phyloP scores from a whole-genome alignment of 1,140 invertebrate genomes.

The Drosophila ficusphila region DNA sequence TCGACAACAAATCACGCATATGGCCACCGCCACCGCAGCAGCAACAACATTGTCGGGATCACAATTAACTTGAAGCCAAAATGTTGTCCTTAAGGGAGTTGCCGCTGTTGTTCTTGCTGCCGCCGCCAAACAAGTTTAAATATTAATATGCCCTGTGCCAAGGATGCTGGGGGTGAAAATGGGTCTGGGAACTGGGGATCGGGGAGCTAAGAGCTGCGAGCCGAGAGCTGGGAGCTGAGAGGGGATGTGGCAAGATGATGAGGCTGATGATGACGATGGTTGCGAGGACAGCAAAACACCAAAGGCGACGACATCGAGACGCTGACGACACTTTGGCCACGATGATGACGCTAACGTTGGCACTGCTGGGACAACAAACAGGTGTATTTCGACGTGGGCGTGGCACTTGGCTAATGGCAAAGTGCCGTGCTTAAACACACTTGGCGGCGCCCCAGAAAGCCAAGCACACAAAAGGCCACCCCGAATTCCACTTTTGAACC shows the following conservation, averaged over 20 bases:
- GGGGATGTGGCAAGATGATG: constrained; percentile 21
- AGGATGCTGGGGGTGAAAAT: constrained; percentile 36
- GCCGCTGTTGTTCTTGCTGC: constrained; percentile 10
- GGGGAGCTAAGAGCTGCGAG: not conserved
- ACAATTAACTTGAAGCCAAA: constrained; percentile 72
- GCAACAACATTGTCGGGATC: constrained; percentile 45
- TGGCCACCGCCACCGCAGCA: constrained; percentile 11
- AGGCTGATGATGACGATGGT: constrained; percentile 30
- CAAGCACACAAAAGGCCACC: constrained; percentile 49
- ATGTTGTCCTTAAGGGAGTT: constrained; percentile 59
- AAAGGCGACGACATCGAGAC: constrained; percentile 51
- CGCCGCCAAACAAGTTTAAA: constrained; percentile 63
- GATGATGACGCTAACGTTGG: constrained; percentile 20
- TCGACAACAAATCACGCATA: constrained; percentile 72
- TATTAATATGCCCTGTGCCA: constrained; percentile 64
- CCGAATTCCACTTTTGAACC: constrained; percentile 5
- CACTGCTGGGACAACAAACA: constrained; percentile 21
- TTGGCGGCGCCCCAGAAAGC: constrained; percentile 41
- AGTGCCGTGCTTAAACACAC: constrained; percentile 69
- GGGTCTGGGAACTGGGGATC: not conserved
- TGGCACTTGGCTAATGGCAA: constrained; percentile 57
- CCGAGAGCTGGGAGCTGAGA: not conserved
- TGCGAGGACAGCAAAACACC: constrained; percentile 12
- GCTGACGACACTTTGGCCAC: constrained; percentile 56
- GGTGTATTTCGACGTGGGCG: constrained; percentile 4